These are phyloP conservation scores for Hoplostethus atlanticus DNA, from an alignment of 2,797 vertebrate genomes.

Conservation along the genomic window DNA sequence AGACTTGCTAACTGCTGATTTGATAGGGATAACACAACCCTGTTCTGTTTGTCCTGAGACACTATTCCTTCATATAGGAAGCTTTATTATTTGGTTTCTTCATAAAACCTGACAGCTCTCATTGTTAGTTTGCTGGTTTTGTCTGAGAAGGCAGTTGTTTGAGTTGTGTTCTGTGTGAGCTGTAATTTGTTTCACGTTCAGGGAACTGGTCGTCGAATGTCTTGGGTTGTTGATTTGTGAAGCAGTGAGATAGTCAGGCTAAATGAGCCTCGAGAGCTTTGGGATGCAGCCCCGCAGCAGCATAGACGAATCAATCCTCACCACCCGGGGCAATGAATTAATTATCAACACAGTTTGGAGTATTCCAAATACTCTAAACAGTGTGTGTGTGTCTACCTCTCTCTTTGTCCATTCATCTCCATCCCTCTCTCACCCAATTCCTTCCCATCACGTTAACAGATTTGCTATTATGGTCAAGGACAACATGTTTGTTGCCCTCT, in stretches of 20 bases:
- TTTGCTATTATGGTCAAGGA: background rate
- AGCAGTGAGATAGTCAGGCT: slow-evolving; percentile 6
- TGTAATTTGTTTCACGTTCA: slow-evolving; percentile 11
- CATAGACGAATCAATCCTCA: slow-evolving; percentile 9
- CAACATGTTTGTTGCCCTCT: background rate
- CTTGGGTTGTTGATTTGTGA: slow-evolving; percentile 10
- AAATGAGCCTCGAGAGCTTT: background rate
- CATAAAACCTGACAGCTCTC: background rate
- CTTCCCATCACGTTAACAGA: background rate
- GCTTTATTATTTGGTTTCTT: slow-evolving; percentile 4
- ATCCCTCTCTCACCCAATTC: background rate
- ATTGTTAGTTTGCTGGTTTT: slow-evolving; percentile 10
- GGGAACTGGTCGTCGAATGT: slow-evolving; percentile 3
- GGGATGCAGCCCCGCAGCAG: background rate
- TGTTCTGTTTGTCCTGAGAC: slow-evolving; percentile 38
- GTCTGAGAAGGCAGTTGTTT: background rate
- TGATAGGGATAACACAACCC: slow-evolving; percentile 22
- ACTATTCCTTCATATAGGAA: slow-evolving; percentile 17
- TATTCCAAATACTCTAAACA: background rate
- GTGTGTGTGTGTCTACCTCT: background rate
- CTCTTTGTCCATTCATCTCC: background rate
- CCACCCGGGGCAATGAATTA: slow-evolving; percentile 12
- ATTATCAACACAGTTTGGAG: slow-evolving; percentile 4
- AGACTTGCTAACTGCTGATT: slow-evolving; percentile 27
- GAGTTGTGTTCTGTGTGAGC: slow-evolving; percentile 3